Conservation (phyloP, 2,888 invertebrate genomes). For the Chrysopilus asiliformis region DNA sequence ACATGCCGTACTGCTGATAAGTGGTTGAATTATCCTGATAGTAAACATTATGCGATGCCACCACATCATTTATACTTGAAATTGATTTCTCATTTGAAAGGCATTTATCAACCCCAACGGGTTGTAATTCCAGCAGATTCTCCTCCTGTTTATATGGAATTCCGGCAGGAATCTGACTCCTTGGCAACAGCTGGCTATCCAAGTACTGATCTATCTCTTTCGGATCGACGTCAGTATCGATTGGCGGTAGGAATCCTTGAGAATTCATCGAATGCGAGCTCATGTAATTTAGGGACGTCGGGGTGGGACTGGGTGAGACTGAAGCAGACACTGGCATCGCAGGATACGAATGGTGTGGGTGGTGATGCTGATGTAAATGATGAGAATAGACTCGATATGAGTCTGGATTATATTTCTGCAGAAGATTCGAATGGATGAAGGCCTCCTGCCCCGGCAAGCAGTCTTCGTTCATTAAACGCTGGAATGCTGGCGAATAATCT, state of each 20-base stretch:
- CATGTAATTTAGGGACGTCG: slow-evolving; percentile 32
- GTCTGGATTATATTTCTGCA: neutral
- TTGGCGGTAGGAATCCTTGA: slow-evolving; percentile 11
- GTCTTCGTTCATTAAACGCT: neutral
- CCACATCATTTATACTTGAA: slow-evolving; percentile 3
- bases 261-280: slow-evolving; percentile 14
- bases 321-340: slow-evolving; percentile 14
- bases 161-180: slow-evolving; percentile 14
- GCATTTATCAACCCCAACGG: slow-evolving; percentile 14
- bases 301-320: slow-evolving; percentile 29
- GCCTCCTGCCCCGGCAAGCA: neutral
- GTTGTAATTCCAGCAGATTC: slow-evolving; percentile 20
- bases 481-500: neutral
- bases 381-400: slow-evolving; percentile 6
- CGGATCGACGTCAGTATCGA: slow-evolving; percentile 26
- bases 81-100: slow-evolving; percentile 3
- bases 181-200: slow-evolving; percentile 26
- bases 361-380: slow-evolving; percentile 10
- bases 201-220: slow-evolving; percentile 38
- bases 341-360: slow-evolving; percentile 13
- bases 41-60: slow-evolving; percentile 2
- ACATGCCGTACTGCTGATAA: too few relatives aligned
- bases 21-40: slow-evolving; percentile 5
- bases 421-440: neutral
- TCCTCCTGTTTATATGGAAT: slow-evolving; percentile 15